Percentiles rank a stretch among this genome's conserved stretches.
Conservation (phyloP, 1,140 invertebrate species). For the Drosophila mayri region DNA sequence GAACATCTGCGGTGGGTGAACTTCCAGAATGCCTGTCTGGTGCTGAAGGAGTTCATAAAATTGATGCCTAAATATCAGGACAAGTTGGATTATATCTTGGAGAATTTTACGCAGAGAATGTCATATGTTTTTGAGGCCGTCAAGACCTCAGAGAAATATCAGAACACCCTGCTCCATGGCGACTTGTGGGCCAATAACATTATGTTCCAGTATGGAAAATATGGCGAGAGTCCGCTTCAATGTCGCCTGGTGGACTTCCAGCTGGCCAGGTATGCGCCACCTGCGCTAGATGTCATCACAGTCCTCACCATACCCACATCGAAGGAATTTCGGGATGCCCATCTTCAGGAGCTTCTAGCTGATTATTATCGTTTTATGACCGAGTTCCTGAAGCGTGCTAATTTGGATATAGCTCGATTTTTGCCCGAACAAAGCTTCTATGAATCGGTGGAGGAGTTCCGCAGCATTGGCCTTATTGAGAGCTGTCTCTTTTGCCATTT, state of each 20-base stretch:
- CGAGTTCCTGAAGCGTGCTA: conserved; percentile 77
- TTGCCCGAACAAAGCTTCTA: conserved; percentile 84
- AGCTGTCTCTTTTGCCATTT: conserved; percentile 86
- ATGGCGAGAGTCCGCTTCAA: conserved; percentile 74
- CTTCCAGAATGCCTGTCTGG: conserved; percentile 85
- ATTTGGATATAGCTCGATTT: conserved; percentile 80
- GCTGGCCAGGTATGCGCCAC: conserved; percentile 86
- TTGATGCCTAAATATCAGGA: conserved; percentile 71
- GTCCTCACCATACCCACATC: conserved; percentile 86
- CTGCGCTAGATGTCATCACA: conserved; percentile 86
- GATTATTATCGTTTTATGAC: conserved; percentile 86
- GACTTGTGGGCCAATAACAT: conserved; percentile 89
- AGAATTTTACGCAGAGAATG: conserved; percentile 81
- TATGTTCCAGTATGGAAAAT: conserved; percentile 86
- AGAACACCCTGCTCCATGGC: conserved; percentile 87
- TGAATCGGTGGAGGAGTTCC: conserved; percentile 84
- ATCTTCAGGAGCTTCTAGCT: conserved; percentile 84
- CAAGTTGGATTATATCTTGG: conserved; percentile 68
- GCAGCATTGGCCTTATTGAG: conserved; percentile 85
- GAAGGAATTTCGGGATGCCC: conserved; percentile 82
- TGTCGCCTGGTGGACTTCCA: conserved; percentile 88
- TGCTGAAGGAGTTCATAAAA: conserved; percentile 85
- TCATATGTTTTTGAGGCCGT: conserved; percentile 84
- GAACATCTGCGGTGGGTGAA: conserved; percentile 78
- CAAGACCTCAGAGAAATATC: conserved; percentile 85